These are phyloP conservation scores for Tethya wilhelma DNA, from an alignment of 37 sponge, comb jelly and placozoan species.

Conservation along the genomic window DNA sequence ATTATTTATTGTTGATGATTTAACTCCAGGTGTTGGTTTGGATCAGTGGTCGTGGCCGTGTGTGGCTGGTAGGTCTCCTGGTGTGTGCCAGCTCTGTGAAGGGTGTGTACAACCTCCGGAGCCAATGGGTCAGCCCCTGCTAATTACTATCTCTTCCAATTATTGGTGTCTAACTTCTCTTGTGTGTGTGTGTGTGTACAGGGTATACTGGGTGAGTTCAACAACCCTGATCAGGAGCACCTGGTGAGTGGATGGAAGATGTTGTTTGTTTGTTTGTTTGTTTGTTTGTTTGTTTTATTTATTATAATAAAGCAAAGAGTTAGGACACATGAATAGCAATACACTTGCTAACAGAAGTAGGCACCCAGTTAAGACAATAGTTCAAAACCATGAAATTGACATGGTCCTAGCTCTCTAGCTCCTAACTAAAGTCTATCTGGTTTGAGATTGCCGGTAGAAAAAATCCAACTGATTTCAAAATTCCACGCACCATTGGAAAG, in stretches of 20 bases:
- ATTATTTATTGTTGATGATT: no score
- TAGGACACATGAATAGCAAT: no score
- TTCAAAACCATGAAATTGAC: not conserved
- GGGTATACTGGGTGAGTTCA: slow-evolving; percentile 82
- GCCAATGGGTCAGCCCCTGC: slow-evolving; percentile 20
- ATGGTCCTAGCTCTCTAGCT: no score
- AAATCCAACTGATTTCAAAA: no score
- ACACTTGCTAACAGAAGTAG: no score
- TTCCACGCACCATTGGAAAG: no score
- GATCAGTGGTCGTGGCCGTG: not conserved
- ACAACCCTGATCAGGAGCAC: slow-evolving; percentile 77
- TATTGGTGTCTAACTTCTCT: not conserved
- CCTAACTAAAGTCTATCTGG: no score
- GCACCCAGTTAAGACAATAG: not conserved
- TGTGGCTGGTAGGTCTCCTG: slow-evolving; percentile 30
- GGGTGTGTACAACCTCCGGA: slow-evolving; percentile 58
- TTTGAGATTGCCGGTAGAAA: no score
- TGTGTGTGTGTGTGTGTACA: not conserved
- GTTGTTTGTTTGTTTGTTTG: not conserved
- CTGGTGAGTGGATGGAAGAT: slow-evolving; percentile 46
- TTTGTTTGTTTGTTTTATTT: no score
- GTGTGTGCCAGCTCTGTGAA: slow-evolving; percentile 31
- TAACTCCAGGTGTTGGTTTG: not conserved
- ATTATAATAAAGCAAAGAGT: no score
- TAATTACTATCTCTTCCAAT: not conserved